Base-by-base conservation (phyloP, 2,888 invertebrate genomes). In the Tetragnatha montana region DNA sequence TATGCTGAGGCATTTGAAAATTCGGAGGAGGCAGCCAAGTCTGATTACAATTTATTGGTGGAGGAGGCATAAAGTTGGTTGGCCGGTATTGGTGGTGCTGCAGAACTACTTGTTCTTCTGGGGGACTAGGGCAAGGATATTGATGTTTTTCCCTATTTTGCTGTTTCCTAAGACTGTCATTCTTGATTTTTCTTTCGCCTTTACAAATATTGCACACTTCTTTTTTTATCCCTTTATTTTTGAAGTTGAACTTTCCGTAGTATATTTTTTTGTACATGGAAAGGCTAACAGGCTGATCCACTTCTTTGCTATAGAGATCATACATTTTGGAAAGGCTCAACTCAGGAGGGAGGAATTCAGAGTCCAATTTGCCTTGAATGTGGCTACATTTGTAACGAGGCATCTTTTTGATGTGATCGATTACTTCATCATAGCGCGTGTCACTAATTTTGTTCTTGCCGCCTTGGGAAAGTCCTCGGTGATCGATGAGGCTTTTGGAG, bases 261-360 rank as follows among this genome's bases (percentile, higher is more conserved):
- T 89, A 89, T 84, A 89, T 85, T 60, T 89, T 89, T 81, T 89
- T 89, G 81, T 89, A 89, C 89, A 89, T 89, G 7, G 89, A 89
- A 10, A 89, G 75, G 47, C 89, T 89, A 8, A 89, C 89, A 21
- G 89, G 89, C n/a, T 89, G 89, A 7, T 86, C 76, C 7, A 89
- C 89, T 81, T 89, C 89, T 50, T 89, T 85, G 17, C 71, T 68
- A 47, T 89, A 89, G n/a, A 89, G 81, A 47, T 89, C 89, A 76
- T 89, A 89, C 89, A 89, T 89, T 73, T 89, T 89, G 6, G 89
- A 89, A 21, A 89, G 68, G 22, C 85, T 85, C 6, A 89, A 81
- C 19, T 89, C 89, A 14, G 89, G 89, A 50, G 89, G 89, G 50
- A 89, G 35, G 49, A 85, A 89, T n/a, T 89, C 89, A 17, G 81